Base-by-base conservation (phyloP, 2,888 invertebrate genomes). In the Apamea crenata region DNA sequence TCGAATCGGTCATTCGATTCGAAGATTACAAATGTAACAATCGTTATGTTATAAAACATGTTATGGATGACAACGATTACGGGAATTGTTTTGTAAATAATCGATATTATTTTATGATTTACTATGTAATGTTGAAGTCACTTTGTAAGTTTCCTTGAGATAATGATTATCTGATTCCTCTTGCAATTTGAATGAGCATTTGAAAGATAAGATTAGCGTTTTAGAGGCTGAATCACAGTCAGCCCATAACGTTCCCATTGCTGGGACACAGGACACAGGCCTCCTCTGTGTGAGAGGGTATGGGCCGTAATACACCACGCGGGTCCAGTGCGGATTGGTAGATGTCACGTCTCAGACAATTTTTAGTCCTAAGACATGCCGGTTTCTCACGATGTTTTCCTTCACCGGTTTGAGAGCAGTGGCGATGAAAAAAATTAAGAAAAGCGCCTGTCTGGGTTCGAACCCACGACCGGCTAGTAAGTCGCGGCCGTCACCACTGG, bases 11-110 rank as follows among this genome's bases (percentile, higher is more conserved):
- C 71, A 87, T 90, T 86, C 89, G 88, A 89, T 89, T 90, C 89
- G 83, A 80, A 82, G 87, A 89, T 87, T 88, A 88, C 86, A 88
- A 90, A 90, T 86, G 88, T 89, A 90, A 92, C 90, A 91, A 90
- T 90, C 86, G 87, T 66, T 76, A 63, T 85, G 83, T 80, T 87
- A 71, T 81, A 87, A 81, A 86, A 87, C 84, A 82, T 76, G 73
- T 78, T 77, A 82, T 78, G 71, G 78, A 70, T 77, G 80, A 71
- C 68, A 82, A 63, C 56, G 70, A 78, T 80, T 80, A 68, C 68
- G 59, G 71, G 75, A 77, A 78, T 63, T 53, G 59, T 72, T 77
- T 76, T 79, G 75, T 72, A 76, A 84, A 86, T 77, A 56, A 65
- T 75, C 66, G 50, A 71, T 67, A 67, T 74, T 67, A 67, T 76